Evolutionary conservation across 2,113 vertebrate species (phyloP), one percentile per base, ranked within the genome.

Genomic region (Amblyornis subalaris): DNA sequence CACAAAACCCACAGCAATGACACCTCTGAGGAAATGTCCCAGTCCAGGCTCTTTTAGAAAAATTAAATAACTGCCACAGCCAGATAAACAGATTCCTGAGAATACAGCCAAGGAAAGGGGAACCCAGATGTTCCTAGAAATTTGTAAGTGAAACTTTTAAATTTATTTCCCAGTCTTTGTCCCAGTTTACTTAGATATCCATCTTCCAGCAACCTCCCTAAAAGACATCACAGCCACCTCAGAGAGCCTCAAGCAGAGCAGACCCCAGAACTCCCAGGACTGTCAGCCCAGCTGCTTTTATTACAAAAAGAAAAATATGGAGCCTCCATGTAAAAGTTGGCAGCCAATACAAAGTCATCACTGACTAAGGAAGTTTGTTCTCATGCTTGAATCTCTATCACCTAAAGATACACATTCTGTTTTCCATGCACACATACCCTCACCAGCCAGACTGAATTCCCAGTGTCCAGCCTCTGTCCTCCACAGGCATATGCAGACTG

Each of bases 401-500:
- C 24, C 70, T 55, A 35, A 83, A 73, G 44, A 60, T 7, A 76
- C 1, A 42, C 1, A 42, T 64, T 73, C 35, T 40, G 50, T 7
- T 53, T 80, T 57, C 50, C 12, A 26, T 0, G 6, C 19, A 19
- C 26, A 18, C 19, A 4, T 9, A 24, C 5, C 44, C 29, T 31
- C 24, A 61, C 5, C 31, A 72, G 50, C 36, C 31, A 28, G 7
- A 15, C 40, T 16, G 14, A 72, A 60, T 10, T 71, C 26, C 57
- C 48, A 64, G 23, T 21, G 35, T 14, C 48, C 58, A 61, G 8
- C 22, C 45, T 42, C 29, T 61, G 17, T 15, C 62, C 35, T 29
- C 35, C 26, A 16, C 35, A 23, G 11, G 21, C 13, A 29, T 22
- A 36, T 0, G 0, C 21, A 42, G 53, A 67, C 53, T 26, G 53